A percentile compares a stretch with the other conserved stretches of the same genome.
phyloP scores from a whole-genome alignment of 1,140 invertebrate genomes.

The Bicyclus anynana region DNA sequence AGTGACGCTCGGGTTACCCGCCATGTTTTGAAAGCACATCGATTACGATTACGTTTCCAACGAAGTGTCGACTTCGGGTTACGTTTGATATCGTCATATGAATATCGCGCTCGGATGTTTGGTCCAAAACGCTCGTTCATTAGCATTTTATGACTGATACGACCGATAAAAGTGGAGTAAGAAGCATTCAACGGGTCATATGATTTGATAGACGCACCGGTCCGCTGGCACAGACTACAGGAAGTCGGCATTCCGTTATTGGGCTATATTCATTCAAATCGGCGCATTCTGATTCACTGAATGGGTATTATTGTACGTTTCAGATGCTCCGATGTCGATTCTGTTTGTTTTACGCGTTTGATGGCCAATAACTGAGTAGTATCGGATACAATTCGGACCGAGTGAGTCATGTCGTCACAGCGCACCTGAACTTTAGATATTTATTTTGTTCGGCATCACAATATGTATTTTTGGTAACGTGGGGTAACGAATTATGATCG shows the following conservation, averaged over 20 bases:
- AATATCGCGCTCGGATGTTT: slow-evolving; percentile 75
- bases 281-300: slow-evolving; percentile 52
- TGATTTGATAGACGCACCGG: slow-evolving; percentile 64
- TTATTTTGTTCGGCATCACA: slow-evolving; percentile 3
- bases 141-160: slow-evolving; percentile 76
- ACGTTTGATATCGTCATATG: slow-evolving; percentile 73
- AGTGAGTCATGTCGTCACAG: slow-evolving; percentile 14
- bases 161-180: slow-evolving; percentile 74
- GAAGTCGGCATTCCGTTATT: slow-evolving; percentile 60
- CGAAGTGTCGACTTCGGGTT: slow-evolving; percentile 72
- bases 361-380: slow-evolving; percentile 22
- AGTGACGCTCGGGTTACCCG: slow-evolving; percentile 62
- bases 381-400: slow-evolving; percentile 14
- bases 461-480: slow-evolving; percentile 9
- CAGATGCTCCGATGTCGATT: slow-evolving; percentile 48
- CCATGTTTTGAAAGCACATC: slow-evolving; percentile 71
- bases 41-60: slow-evolving; percentile 70
- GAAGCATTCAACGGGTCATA: slow-evolving; percentile 68
- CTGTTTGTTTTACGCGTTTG: slow-evolving; percentile 46
- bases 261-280: slow-evolving; percentile 53
- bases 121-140: slow-evolving; percentile 70
- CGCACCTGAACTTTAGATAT: slow-evolving; percentile 10
- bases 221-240: slow-evolving; percentile 50
- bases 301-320: slow-evolving; percentile 57
- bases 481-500: slow-evolving; percentile 8